phyloP scores from a whole-genome alignment of 2,113 vertebrate genomes.

The Electrona antarctica region DNA sequence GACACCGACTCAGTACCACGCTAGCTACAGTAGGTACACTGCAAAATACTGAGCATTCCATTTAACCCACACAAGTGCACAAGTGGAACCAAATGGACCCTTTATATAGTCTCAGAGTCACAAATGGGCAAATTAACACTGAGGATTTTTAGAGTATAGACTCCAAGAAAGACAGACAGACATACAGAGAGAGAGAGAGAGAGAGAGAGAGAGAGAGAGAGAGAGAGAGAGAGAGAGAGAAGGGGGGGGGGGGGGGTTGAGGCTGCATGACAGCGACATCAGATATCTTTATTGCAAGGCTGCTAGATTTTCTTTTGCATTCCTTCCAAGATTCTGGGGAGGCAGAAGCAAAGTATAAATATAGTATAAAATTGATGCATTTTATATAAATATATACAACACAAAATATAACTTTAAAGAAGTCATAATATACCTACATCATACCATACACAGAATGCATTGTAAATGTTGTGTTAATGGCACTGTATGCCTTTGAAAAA shows the following conservation, averaged over 20 bases:
- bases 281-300: conserved; percentile 36
- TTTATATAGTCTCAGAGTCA: too few relatives aligned
- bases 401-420: conserved; percentile 22
- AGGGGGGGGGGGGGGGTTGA: background rate
- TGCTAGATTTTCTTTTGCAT: conserved; percentile 8
- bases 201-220: background rate
- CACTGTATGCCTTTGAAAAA: conserved; percentile 20
- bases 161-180: background rate
- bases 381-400: background rate
- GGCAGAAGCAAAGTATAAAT: background rate
- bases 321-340: conserved; percentile 3
- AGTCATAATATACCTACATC: background rate
- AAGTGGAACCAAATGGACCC: too few relatives aligned
- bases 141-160: conserved; percentile 8
- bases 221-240: conserved; percentile 2
- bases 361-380: background rate
- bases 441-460: background rate
- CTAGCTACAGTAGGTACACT: conserved; percentile 8
- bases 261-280: conserved; percentile 11
- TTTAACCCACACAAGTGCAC: too few relatives aligned
- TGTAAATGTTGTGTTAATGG: background rate
- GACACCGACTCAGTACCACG: conserved; percentile 64
- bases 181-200: background rate
- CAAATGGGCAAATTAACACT: too few relatives aligned
- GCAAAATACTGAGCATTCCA: too few relatives aligned